A percentile compares a stretch with the other conserved stretches of the same genome.
Evolutionary conservation across 53 echinoderm and acorn worm genomes (phyloP).

Genomic region (Astropecten irregularis): DNA sequence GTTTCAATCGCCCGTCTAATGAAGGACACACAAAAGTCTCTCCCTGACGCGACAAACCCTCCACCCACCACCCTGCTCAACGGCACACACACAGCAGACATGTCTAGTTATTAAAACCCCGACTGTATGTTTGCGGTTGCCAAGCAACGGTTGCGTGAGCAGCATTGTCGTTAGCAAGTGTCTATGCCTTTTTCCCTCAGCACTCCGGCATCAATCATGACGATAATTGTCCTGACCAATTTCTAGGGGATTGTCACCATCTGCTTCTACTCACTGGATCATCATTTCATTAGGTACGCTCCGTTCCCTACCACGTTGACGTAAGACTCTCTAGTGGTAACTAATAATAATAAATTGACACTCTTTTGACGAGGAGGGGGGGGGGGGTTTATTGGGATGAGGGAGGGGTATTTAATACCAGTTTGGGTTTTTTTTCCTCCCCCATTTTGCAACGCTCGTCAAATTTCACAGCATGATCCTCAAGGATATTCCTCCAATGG

Average conservation of each 20-base stretch:
- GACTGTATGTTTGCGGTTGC: conserved; percentile 41
- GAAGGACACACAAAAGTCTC: neutral
- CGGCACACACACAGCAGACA: too few relatives aligned
- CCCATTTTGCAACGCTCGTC: too few relatives aligned
- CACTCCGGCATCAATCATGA: conserved; percentile 34
- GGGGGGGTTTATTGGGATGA: too few relatives aligned
- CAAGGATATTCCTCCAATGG: too few relatives aligned
- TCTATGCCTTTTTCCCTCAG: neutral
- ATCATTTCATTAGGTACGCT: neutral
- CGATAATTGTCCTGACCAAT: conserved; percentile 34
- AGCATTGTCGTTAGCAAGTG: conserved; percentile 32
- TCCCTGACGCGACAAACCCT: neutral
- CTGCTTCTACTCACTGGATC: conserved; percentile 11
- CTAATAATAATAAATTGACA: conserved; percentile 20
- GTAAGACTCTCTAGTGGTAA: neutral
- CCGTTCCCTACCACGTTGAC: neutral
- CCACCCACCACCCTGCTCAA: neutral
- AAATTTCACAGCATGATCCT: too few relatives aligned
- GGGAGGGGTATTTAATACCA: neutral
- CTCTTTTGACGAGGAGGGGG: neutral
- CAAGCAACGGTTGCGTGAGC: conserved; percentile 37
- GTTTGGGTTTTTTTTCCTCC: too few relatives aligned
- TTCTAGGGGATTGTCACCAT: conserved; percentile 29
- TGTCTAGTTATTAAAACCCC: too few relatives aligned
- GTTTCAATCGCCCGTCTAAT: neutral